phyloP scores from a whole-genome alignment of 1,140 invertebrate species.

The Brachionus sp. region DNA sequence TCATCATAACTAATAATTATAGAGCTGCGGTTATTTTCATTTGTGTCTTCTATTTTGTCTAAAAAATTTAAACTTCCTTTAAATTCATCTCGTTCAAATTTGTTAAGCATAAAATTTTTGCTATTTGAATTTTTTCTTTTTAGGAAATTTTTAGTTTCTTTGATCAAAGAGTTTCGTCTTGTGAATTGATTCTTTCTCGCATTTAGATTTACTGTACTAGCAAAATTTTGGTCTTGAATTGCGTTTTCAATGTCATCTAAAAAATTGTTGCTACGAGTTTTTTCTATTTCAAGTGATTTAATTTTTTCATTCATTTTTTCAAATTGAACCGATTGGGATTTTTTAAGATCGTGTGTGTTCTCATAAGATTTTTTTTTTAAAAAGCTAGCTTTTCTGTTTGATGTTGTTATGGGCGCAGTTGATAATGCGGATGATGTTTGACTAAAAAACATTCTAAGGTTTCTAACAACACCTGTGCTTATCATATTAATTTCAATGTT shows the following conservation, averaged over 20 bases:
- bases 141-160: background rate
- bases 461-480: constrained; percentile 37
- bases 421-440: constrained; percentile 1
- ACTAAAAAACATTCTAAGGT: constrained; percentile 23
- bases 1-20: background rate
- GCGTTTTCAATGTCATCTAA: background rate
- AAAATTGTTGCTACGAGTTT: constrained; percentile 15
- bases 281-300: background rate
- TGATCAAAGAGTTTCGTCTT: constrained; percentile 5
- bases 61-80: constrained; percentile 36
- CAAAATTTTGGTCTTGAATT: background rate
- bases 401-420: constrained; percentile 27
- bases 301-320: constrained; percentile 3
- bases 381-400: background rate
- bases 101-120: background rate
- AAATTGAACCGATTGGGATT: background rate
- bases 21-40: background rate
- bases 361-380: constrained; percentile 17
- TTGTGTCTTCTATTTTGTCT: constrained; percentile 8
- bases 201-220: background rate
- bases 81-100: background rate
- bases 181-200: background rate
- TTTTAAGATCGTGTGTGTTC: background rate
- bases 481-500: constrained; percentile 22
- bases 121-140: constrained; percentile 11